Conservation (phyloP, 2,888 invertebrate species). For the Drosophila nigritarsus region DNA sequence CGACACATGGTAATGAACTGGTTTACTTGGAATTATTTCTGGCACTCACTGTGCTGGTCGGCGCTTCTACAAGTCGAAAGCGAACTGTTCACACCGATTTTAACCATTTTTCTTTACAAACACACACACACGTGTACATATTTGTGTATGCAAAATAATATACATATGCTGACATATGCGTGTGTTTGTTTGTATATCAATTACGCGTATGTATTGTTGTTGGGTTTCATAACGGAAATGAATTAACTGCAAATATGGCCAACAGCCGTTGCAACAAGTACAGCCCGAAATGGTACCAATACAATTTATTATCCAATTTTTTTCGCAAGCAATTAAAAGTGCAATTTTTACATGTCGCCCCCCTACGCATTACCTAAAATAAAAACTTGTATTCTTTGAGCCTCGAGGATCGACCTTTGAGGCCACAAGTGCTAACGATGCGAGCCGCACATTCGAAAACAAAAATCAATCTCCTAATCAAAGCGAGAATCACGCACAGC, state of each 20-base stretch:
- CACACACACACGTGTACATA: conserved; percentile 17
- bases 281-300: conserved; percentile 24
- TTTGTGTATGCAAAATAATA: conserved; percentile 1
- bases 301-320: conserved; percentile 58
- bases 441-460: background rate
- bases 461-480: conserved; percentile 74
- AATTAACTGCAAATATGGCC: conserved; percentile 74
- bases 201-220: conserved; percentile 57
- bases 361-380: background rate
- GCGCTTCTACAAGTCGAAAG: conserved; percentile 21
- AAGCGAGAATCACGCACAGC: conserved; percentile 74
- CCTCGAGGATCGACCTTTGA: background rate
- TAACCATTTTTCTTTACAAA: conserved; percentile 31
- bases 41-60: conserved; percentile 24
- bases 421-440: conserved; percentile 3
- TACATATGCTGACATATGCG: conserved; percentile 12
- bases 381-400: background rate
- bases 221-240: conserved; percentile 74
- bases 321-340: conserved; percentile 65
- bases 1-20: background rate
- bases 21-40: background rate
- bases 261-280: conserved; percentile 6
- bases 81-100: conserved; percentile 29
- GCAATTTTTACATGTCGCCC: conserved; percentile 53
- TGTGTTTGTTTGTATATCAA: conserved; percentile 71